Evolutionary conservation across 1,140 invertebrate genomes (phyloP), one percentile per base, ranked within the genome.

Genomic region (Charaxes varanes): DNA sequence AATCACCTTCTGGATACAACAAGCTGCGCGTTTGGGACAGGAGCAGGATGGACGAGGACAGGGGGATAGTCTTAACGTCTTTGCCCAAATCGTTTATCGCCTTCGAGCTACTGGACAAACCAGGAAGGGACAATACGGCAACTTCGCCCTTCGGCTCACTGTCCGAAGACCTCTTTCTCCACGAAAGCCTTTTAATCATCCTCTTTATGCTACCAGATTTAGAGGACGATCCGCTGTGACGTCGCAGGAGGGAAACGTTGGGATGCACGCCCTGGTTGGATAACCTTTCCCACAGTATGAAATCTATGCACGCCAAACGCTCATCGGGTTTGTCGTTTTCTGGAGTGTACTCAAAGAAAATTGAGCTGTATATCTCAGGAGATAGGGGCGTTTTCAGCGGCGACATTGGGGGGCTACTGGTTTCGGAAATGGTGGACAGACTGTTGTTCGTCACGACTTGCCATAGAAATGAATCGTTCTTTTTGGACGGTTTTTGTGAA

Each of bases 231-330:
- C 10, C 41, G 32, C 69, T 69, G 12, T 54, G 53, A 16, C 59
- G 54, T 28, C 58, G 62, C 6, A 74, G 23, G 13, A 78, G 34
- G 0, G 65, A 70, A 2, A 78, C 60, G 13, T 73, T 79, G 0
- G 77, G 74, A 34, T 62, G 70, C 4, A 78, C 53, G n/a, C 58
- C 41, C 32, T 62, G 47, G 42, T 73, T 66, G 2, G 69, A 62
- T 15, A 81, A 54, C 26, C 73, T 61, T 38, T 85, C 76, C 83
- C 83, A 85, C 7, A 84, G 51, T 38, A 85, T 81, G 11, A 85
- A 74, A 38, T 85, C 73, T 34, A 82, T 68, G 30, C 73, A 80
- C 0, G 68, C 60, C 6, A 82, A 49, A 10, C 51, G 53, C 2
- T 59, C 48, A 15, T 78, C 58, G 0, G 54, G 27, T 15, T 47